phyloP scores from a whole-genome alignment of 1,140 invertebrate genomes.

The Scaptomyza hsui region DNA sequence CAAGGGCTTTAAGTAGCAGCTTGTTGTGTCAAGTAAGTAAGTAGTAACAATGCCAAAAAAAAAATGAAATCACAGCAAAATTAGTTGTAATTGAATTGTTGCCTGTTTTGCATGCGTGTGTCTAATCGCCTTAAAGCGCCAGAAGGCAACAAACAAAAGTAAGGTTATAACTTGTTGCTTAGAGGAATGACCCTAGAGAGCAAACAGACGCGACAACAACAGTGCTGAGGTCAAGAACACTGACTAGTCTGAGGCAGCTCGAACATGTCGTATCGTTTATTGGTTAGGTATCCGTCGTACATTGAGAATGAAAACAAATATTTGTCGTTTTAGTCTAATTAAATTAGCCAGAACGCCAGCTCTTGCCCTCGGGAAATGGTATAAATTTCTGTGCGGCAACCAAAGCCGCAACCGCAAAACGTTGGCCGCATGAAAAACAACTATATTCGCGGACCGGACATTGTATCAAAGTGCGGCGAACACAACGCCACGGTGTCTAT shows the following conservation, averaged over 20 bases:
- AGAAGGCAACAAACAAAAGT: constrained; percentile 11
- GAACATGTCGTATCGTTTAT: constrained; percentile 6
- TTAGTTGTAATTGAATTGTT: constrained; percentile 80
- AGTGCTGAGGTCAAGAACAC: constrained; percentile 23
- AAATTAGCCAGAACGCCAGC: constrained; percentile 69
- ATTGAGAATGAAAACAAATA: constrained; percentile 66
- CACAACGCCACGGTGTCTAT: constrained; percentile 3
- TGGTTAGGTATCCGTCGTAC: constrained; percentile 18
- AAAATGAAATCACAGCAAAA: constrained; percentile 73
- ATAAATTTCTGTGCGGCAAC: constrained; percentile 66
- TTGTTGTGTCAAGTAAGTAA: constrained; percentile 13
- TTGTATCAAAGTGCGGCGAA: constrained; percentile 25
- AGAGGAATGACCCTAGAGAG: constrained; percentile 33
- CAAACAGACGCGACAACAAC: constrained; percentile 29
- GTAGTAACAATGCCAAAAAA: constrained; percentile 1
- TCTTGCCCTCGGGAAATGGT: constrained; percentile 69
- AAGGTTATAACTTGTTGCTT: constrained; percentile 67
- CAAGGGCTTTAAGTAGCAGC: not conserved
- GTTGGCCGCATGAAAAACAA: constrained; percentile 41
- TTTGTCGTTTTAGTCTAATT: constrained; percentile 83
- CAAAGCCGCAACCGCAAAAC: constrained; percentile 32
- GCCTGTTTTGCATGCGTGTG: constrained; percentile 45
- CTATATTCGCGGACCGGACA: constrained; percentile 38
- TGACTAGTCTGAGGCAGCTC: constrained; percentile 8
- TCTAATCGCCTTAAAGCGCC: constrained; percentile 69